Percentiles rank a stretch among this genome's conserved stretches.
Conservation (phyloP, 2,797 vertebrate genomes). For the Gambelia wislizenii region DNA sequence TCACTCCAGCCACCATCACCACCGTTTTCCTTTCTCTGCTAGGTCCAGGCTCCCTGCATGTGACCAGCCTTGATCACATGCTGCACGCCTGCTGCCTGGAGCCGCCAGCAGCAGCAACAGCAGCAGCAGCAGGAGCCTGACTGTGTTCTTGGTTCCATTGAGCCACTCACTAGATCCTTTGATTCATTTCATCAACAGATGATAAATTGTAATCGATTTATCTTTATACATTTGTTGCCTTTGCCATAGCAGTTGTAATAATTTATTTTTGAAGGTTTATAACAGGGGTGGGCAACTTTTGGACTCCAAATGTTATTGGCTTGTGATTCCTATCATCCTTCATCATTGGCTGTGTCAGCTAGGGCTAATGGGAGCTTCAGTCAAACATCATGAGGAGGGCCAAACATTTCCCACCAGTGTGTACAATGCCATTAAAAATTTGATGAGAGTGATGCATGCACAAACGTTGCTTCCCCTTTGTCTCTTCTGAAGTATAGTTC, state of each 20-base stretch:
- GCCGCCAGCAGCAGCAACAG: too few species aligned
- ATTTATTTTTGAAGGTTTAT: background rate
- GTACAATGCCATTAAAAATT: background rate
- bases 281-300: background rate
- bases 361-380: background rate
- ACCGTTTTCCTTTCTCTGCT: too few species aligned
- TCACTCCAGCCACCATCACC: too few species aligned
- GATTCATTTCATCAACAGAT: slow-evolving; percentile 40
- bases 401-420: background rate
- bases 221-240: slow-evolving; percentile 45
- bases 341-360: background rate
- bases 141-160: slow-evolving; percentile 53
- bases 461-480: background rate
- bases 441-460: background rate
- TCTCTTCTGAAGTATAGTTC: background rate
- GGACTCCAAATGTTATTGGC: background rate
- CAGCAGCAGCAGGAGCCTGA: too few species aligned
- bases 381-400: background rate
- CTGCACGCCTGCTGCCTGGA: too few species aligned
- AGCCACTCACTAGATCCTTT: slow-evolving; percentile 54
- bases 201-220: slow-evolving; percentile 51
- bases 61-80: too few species aligned
- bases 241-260: slow-evolving; percentile 54
- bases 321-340: background rate
- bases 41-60: too few species aligned